phyloP scores from a whole-genome alignment of 2,888 invertebrate species.

The Herminia tarsipennalis region DNA sequence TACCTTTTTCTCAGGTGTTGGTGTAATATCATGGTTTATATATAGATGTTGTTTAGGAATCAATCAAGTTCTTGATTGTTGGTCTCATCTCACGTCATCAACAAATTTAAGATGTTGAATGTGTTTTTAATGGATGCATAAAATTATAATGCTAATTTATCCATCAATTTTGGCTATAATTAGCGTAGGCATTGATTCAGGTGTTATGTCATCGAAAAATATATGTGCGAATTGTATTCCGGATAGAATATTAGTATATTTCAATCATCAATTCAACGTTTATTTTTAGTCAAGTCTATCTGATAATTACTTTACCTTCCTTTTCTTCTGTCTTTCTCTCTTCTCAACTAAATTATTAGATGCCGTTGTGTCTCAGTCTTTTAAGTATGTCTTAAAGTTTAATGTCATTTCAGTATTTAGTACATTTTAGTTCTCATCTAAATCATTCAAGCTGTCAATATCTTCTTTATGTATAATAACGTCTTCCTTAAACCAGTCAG shows the following conservation, averaged over 20 bases:
- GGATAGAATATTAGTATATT: too few species aligned
- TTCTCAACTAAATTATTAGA: too few species aligned
- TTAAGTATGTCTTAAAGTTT: too few species aligned
- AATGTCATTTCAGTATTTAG: too few species aligned
- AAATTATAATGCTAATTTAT: not conserved
- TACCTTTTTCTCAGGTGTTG: not conserved
- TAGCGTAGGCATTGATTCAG: not conserved
- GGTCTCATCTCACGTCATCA: conserved; percentile 6
- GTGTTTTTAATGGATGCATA: conserved; percentile 1
- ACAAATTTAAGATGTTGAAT: conserved; percentile 1
- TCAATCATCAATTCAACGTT: too few species aligned
- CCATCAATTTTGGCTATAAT: not conserved
- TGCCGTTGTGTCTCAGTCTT: too few species aligned
- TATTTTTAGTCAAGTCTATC: too few species aligned
- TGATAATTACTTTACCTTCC: too few species aligned
- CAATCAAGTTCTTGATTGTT: conserved; percentile 28
- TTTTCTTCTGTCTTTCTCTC: too few species aligned
- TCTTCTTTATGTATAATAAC: too few species aligned
- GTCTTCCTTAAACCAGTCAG: not conserved
- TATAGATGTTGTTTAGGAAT: conserved; percentile 20
- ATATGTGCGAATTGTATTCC: not conserved
- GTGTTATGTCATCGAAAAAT: not conserved
- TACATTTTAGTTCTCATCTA: too few species aligned
- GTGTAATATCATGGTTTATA: conserved; percentile 5
- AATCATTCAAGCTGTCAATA: too few species aligned